Conservation (phyloP, 2,797 vertebrate genomes). For the Sebastes aleutianus region DNA sequence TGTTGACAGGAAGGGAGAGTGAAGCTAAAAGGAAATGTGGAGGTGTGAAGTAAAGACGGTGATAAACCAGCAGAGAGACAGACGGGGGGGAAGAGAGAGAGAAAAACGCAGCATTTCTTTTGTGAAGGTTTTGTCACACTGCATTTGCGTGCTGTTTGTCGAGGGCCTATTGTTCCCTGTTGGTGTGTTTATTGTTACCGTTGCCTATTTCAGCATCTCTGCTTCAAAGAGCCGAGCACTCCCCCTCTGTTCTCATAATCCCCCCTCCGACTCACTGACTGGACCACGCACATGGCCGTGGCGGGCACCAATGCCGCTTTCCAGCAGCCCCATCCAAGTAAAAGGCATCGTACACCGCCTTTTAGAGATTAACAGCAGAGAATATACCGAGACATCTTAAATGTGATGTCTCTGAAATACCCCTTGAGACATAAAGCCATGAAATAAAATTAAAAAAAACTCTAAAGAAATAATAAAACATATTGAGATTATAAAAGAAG, state of each 20-base stretch:
- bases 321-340: constrained; percentile 24
- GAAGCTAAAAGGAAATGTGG: neutral
- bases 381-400: constrained; percentile 27
- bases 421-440: constrained; percentile 33
- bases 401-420: constrained; percentile 28
- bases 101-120: constrained; percentile 71
- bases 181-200: constrained; percentile 60
- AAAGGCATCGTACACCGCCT: neutral
- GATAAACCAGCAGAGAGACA: constrained; percentile 11
- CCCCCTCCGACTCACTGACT: constrained; percentile 40
- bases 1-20: constrained; percentile 8
- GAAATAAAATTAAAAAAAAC: constrained; percentile 2
- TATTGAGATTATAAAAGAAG: constrained; percentile 14
- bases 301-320: constrained; percentile 53
- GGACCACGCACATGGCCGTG: constrained; percentile 1
- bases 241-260: constrained; percentile 67
- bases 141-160: constrained; percentile 63
- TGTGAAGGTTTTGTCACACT: constrained; percentile 47
- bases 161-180: constrained; percentile 53
- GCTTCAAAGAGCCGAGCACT: constrained; percentile 59
- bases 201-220: constrained; percentile 76
- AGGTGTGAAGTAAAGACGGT: constrained; percentile 43
- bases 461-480: constrained; percentile 28
- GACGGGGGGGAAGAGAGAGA: neutral
- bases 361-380: constrained; percentile 17